A percentile compares a stretch with the other conserved stretches of the same genome.
phyloP scores from a whole-genome alignment of 2,888 invertebrate species.

The Chrysopilus asiliformis region DNA sequence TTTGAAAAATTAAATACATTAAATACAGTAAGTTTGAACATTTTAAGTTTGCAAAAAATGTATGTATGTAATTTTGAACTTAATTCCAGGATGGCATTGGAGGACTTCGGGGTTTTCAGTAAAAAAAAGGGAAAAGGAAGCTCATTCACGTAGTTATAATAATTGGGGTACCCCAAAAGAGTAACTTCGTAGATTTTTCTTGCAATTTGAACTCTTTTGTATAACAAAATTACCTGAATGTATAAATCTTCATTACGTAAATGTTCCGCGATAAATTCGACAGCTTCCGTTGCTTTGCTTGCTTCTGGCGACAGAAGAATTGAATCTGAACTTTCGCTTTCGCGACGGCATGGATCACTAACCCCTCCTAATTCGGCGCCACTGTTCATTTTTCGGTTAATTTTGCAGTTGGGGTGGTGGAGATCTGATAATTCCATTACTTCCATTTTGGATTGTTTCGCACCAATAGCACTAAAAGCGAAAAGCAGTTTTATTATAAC shows the following conservation, averaged over 20 bases:
- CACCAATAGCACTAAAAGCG: conserved; percentile 51
- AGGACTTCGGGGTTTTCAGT: too few relatives aligned
- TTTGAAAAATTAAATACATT: conserved; percentile 3
- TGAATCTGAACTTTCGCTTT: conserved; percentile 85
- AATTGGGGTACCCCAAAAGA: too few relatives aligned
- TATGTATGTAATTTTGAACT: too few relatives aligned
- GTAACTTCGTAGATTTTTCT: too few relatives aligned
- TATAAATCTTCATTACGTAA: conserved; percentile 95
- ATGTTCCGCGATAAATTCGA: conserved; percentile 97
- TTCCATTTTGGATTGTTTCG: conserved; percentile 75
- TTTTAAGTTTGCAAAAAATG: too few relatives aligned
- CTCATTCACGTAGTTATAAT: too few relatives aligned
- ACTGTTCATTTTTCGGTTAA: conserved; percentile 66
- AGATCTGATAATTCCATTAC: conserved; percentile 88
- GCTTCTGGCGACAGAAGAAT: conserved; percentile 84
- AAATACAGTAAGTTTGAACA: conserved; percentile 5
- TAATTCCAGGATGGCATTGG: too few relatives aligned
- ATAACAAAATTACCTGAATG: conserved; percentile 96
- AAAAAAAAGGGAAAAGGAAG: too few relatives aligned
- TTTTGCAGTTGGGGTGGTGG: conserved; percentile 92
- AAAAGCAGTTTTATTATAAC: too few relatives aligned
- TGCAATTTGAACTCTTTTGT: too few relatives aligned
- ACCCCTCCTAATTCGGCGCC: conserved; percentile 46
- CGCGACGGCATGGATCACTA: conserved; percentile 61
- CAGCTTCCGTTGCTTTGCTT: conserved; percentile 90